A percentile compares a stretch with the other conserved stretches of the same genome.
Evolutionary conservation across 2,113 vertebrate species (phyloP).

Genomic region (Megaceryle torquata): DNA sequence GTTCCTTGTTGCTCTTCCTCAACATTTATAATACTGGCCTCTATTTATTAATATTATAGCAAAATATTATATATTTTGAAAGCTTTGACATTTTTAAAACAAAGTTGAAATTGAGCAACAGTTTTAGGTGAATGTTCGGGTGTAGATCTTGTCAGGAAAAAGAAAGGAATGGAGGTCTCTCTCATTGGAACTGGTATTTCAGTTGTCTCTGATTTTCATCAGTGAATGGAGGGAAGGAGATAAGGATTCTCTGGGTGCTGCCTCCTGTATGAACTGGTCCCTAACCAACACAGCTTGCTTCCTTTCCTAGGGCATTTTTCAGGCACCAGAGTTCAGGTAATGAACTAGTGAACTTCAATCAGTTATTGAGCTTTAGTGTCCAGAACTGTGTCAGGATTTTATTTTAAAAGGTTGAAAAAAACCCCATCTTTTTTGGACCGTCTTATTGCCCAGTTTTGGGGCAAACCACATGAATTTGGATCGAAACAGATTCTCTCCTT

Average conservation of each 20-base stretch:
- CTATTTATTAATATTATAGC: neutral
- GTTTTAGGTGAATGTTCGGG: neutral
- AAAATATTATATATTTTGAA: neutral
- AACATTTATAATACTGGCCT: neutral
- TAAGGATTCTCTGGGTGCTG: neutral
- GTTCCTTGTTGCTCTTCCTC: neutral
- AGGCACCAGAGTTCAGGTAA: neutral
- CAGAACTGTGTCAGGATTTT: neutral
- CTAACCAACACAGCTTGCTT: neutral
- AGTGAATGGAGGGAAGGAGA: neutral
- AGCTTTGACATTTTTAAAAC: neutral
- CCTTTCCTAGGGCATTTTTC: fast-evolving
- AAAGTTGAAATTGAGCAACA: neutral
- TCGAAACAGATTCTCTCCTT: neutral
- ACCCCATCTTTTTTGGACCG: neutral
- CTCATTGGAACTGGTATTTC: neutral
- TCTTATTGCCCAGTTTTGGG: neutral
- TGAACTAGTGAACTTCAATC: neutral
- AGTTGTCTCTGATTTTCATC: neutral
- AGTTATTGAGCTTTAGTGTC: neutral
- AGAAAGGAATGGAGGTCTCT: neutral
- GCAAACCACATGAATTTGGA: neutral
- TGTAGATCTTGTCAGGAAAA: neutral
- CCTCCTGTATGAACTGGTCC: neutral
- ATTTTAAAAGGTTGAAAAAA: neutral